A percentile compares a stretch with the other conserved stretches of the same genome.
These are phyloP conservation scores for Bradypodion pumilum DNA, from an alignment of 2,797 vertebrate genomes.

Conservation along the genomic window DNA sequence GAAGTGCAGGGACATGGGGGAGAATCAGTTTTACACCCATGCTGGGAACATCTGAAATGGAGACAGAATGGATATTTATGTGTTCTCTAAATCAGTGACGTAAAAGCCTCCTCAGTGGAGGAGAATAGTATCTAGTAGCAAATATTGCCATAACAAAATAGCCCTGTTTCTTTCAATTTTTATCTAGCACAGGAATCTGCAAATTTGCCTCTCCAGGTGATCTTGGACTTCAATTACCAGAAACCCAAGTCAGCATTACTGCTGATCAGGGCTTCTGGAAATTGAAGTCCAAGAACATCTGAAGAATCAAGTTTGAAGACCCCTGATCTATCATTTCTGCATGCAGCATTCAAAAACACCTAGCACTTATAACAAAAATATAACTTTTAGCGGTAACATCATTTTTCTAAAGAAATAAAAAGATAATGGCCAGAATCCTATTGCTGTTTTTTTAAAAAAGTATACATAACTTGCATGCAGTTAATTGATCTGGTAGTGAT, in stretches of 20 bases:
- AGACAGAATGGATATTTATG: slow-evolving; percentile 26
- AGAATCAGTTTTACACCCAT: slow-evolving; percentile 86
- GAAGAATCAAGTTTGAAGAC: no score
- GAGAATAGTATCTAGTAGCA: background rate
- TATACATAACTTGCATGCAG: no score
- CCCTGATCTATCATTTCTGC: background rate
- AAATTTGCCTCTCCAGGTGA: no score
- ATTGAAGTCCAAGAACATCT: no score
- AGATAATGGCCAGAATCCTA: no score
- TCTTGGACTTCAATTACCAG: no score
- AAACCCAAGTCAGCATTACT: no score
- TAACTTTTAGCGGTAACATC: background rate
- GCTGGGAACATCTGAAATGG: slow-evolving; percentile 78
- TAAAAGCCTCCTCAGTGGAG: background rate
- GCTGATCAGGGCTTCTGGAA: no score
- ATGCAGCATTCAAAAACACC: background rate
- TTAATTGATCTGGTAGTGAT: no score
- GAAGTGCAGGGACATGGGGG: slow-evolving; percentile 88
- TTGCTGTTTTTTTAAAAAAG: no score
- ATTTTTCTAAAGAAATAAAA: background rate
- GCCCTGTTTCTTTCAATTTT: background rate
- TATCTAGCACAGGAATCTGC: no score
- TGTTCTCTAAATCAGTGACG: background rate
- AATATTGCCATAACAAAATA: background rate
- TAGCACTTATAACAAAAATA: background rate